A percentile compares a stretch with the other conserved stretches of the same genome.
phyloP scores from a whole-genome alignment of 2,797 vertebrate species.

The Sphenodon punctatus region DNA sequence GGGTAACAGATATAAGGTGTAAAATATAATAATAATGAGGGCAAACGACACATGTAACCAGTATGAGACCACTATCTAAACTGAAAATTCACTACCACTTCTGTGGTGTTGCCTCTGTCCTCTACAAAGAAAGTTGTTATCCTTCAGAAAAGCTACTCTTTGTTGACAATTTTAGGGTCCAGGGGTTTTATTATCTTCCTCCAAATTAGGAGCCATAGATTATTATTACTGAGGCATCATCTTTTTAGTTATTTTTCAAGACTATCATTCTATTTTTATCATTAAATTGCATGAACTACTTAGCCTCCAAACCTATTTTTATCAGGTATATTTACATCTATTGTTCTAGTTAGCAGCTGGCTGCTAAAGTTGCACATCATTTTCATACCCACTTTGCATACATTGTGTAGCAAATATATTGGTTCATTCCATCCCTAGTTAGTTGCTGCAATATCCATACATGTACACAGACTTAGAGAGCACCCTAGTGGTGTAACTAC shows the following conservation, averaged over 20 bases:
- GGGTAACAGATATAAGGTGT: no score
- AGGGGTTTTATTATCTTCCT: no score
- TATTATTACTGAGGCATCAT: no score
- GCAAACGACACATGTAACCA: no score
- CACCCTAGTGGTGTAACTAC: conserved; percentile 15
- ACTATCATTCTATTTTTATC: conserved; percentile 18
- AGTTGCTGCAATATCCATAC: neutral
- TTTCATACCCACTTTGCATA: neutral
- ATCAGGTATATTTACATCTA: neutral
- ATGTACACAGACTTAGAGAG: conserved; percentile 26
- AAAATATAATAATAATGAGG: no score
- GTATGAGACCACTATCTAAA: no score
- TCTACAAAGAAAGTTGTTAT: no score
- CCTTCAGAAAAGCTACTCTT: no score
- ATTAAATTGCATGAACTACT: conserved; percentile 12
- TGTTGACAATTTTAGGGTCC: no score
- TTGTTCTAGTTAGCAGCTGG: neutral
- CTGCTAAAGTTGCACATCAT: neutral
- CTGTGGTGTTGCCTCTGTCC: no score
- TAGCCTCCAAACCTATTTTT: neutral
- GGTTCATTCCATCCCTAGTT: neutral
- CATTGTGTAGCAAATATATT: neutral
- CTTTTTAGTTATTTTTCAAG: neutral
- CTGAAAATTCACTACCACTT: no score
- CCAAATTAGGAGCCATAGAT: no score